Percentiles rank a stretch among this genome's conserved stretches.
Conservation (phyloP, 2,888 invertebrate species). For the Cheilosia pagana region DNA sequence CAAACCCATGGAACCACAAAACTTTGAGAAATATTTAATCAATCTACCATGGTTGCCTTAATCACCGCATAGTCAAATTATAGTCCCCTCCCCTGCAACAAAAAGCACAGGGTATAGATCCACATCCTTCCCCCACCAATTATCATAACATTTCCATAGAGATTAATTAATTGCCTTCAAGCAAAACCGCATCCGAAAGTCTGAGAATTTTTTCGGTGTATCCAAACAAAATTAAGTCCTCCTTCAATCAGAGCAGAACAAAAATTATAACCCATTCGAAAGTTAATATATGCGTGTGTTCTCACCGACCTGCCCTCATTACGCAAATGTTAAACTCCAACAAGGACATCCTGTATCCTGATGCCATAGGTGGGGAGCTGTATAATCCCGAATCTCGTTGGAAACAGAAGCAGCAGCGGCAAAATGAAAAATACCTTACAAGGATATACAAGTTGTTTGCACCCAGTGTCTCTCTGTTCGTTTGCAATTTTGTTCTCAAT, state of each 20-base stretch:
- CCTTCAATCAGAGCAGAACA: not conserved
- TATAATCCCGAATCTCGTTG: slow-evolving; percentile 36
- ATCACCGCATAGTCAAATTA: too few relatives aligned
- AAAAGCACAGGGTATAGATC: slow-evolving; percentile 8
- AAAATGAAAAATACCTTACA: slow-evolving; percentile 11
- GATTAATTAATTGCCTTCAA: slow-evolving; percentile 68
- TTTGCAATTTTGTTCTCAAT: slow-evolving; percentile 63
- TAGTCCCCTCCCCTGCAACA: slow-evolving; percentile 28
- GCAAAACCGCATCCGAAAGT: slow-evolving; percentile 57
- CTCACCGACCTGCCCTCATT: not conserved
- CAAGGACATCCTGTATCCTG: slow-evolving; percentile 30
- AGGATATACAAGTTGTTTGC: slow-evolving; percentile 28
- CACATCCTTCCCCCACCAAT: slow-evolving; percentile 2
- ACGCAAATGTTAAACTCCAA: not conserved
- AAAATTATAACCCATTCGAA: slow-evolving; percentile 42
- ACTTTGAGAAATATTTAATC: not conserved
- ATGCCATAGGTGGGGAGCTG: slow-evolving; percentile 36
- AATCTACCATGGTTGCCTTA: too few relatives aligned
- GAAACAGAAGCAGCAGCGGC: slow-evolving; percentile 10
- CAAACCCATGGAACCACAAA: too few relatives aligned
- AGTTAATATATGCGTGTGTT: slow-evolving; percentile 6
- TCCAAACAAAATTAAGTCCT: slow-evolving; percentile 4
- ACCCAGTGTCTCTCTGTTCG: slow-evolving; percentile 20
- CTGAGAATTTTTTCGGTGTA: slow-evolving; percentile 7
- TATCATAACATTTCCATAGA: slow-evolving; percentile 60